Conservation (phyloP, 2,888 invertebrate species). For the Chironomus riparius region DNA sequence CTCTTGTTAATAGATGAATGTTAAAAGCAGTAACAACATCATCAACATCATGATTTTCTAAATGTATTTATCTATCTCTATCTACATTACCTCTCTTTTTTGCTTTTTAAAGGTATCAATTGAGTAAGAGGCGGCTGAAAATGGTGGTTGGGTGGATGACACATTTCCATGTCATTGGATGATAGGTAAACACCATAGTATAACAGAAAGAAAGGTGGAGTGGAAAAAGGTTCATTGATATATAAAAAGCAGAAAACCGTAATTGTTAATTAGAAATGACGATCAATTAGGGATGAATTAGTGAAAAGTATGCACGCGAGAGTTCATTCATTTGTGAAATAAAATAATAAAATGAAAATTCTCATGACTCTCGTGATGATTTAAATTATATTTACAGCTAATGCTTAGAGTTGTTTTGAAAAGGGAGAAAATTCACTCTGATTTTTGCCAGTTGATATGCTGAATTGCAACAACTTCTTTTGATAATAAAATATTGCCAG, state of each 20-base stretch:
- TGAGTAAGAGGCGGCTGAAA: not conserved
- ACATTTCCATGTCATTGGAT: not conserved
- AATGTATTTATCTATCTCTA: not conserved
- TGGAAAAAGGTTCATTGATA: not conserved
- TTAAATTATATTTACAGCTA: too few relatives aligned
- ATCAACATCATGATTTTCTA: not conserved
- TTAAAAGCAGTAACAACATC: too few relatives aligned
- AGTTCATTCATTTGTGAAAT: not conserved
- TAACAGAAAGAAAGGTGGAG: not conserved
- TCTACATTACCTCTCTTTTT: not conserved
- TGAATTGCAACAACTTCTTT: too few relatives aligned
- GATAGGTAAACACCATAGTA: not conserved
- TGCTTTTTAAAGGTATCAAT: not conserved
- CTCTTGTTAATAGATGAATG: too few relatives aligned
- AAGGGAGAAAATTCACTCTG: too few relatives aligned
- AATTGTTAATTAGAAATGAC: constrained; percentile 20
- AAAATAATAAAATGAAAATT: too few relatives aligned
- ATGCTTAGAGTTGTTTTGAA: too few relatives aligned
- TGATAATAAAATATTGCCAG: too few relatives aligned
- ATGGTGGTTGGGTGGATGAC: not conserved
- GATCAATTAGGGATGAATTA: constrained; percentile 14
- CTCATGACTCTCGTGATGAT: too few relatives aligned
- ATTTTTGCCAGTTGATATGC: too few relatives aligned
- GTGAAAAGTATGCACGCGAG: not conserved
- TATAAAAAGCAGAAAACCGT: not conserved